Percentiles rank a stretch among this genome's conserved stretches.
phyloP scores from a whole-genome alignment of 2,113 vertebrate species.

The Phyllopteryx taeniolatus region DNA sequence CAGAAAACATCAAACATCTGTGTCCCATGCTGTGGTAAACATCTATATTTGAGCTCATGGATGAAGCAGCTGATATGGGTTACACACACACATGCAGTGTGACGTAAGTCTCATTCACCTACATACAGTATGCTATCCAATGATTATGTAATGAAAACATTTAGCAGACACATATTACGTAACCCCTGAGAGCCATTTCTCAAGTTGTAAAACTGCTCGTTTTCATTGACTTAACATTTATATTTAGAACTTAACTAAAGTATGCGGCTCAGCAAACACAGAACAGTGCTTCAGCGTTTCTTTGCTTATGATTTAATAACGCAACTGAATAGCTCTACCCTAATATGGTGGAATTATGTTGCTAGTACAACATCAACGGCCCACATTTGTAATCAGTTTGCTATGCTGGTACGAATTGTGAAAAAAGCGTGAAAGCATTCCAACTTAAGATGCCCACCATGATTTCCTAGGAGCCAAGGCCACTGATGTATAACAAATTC shows the following conservation, averaged over 20 bases:
- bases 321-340: neutral
- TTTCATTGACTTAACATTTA: neutral
- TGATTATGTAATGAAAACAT: slow-evolving; percentile 55
- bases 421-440: neutral
- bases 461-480: neutral
- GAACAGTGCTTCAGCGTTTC: neutral
- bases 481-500: neutral
- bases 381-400: neutral
- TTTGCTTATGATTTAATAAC: neutral
- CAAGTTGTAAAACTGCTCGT: slow-evolving; percentile 1
- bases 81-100: slow-evolving; percentile 26
- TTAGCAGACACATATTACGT: slow-evolving; percentile 47
- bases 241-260: neutral
- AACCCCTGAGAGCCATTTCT: slow-evolving; percentile 22
- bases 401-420: neutral
- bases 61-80: slow-evolving; percentile 29
- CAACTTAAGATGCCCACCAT: neutral
- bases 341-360: neutral
- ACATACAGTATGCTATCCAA: slow-evolving; percentile 28
- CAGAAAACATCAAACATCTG: slow-evolving; percentile 19
- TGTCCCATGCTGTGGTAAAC: slow-evolving; percentile 18
- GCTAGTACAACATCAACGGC: neutral
- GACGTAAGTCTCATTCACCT: slow-evolving; percentile 38
- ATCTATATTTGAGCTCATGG: neutral
- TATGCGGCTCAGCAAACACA: neutral